A percentile compares a stretch with the other conserved stretches of the same genome.
These are phyloP conservation scores for Galagoides demidoff DNA, from an alignment of 2,797 vertebrate species.

Conservation along the genomic window DNA sequence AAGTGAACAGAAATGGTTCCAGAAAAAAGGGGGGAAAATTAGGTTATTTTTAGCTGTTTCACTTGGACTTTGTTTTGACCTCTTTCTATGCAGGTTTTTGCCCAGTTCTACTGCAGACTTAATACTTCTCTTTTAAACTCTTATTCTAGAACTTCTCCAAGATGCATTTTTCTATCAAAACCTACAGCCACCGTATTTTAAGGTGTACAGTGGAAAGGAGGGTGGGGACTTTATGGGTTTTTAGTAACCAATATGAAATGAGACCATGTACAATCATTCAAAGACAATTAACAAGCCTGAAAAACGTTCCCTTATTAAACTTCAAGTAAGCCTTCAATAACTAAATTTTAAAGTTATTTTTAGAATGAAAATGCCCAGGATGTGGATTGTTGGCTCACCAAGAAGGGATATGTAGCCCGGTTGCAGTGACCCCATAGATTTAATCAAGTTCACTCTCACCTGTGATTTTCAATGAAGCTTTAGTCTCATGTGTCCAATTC, in stretches of 20 bases:
- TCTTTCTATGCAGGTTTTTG: background rate
- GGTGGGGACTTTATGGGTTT: background rate
- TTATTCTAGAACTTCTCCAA: slow-evolving; percentile 24
- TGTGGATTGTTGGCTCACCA: slow-evolving; percentile 33
- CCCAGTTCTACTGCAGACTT: background rate
- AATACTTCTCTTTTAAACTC: background rate
- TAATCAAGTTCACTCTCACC: slow-evolving; percentile 16
- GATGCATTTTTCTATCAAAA: slow-evolving; percentile 24
- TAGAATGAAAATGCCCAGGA: slow-evolving; percentile 38
- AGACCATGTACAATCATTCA: background rate
- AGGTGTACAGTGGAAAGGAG: background rate
- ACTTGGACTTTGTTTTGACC: slow-evolving; percentile 1
- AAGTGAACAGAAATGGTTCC: slow-evolving; percentile 25
- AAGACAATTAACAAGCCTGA: slow-evolving; percentile 49
- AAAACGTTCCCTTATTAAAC: slow-evolving; percentile 29
- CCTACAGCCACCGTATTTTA: background rate
- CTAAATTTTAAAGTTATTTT: slow-evolving; percentile 53
- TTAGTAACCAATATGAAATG: slow-evolving; percentile 23
- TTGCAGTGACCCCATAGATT: background rate
- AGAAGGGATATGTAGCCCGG: background rate
- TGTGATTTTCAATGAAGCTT: slow-evolving; percentile 31
- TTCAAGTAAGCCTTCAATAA: slow-evolving; percentile 39
- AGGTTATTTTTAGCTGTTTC: background rate
- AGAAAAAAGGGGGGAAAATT: background rate
- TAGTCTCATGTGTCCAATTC: slow-evolving; percentile 22